Evolutionary conservation across 2,888 invertebrate species (phyloP), one percentile per base, ranked within the genome.

Genomic region (Torymus aiolomorphi): DNA sequence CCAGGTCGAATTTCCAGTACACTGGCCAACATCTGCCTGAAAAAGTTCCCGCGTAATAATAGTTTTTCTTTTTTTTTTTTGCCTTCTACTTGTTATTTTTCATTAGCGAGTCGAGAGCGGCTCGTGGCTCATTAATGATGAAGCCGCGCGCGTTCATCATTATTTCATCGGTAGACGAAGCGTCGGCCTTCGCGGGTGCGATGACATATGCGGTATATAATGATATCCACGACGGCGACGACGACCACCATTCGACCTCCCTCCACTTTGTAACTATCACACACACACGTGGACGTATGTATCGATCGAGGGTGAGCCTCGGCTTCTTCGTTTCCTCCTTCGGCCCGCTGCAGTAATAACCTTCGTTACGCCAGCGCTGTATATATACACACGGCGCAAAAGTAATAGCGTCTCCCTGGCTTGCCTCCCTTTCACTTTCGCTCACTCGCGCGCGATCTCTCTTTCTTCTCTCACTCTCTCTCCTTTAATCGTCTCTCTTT

Each of bases 311-410:
- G 42, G 42, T 42, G 42, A 42, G 82, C 81, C n/a, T 20, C 1
- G 4, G n/a, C 83, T 84, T 83, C 85, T 20, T 2, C 11, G n/a
- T 83, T 84, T 83, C 85, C 84, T 84, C 84, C 81, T 83, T 83
- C 83, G 83, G 20, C 31, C 31, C 5, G 31, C 24, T 66, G 18
- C 82, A 80, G 84, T 83, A 85, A 86, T 86, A 86, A 85, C 85
- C 85, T 84, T 86, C 84, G 83, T 85, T 85, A 83, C 83, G 81
- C 83, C 82, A 82, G 83, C 83, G 75, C 76, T 82, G 79, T 82
- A 84, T 42, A 42, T 42, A 42, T 42, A 42, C 42, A 42, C 42
- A 42, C 61, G 42, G 82, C 83, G 83, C 83, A 82, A 83, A 83
- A 84, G 86, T 83, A 86, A 85, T 86, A 86, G 83, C 83, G 42